These are phyloP conservation scores for Nerophis ophidion DNA, from an alignment of 2,113 vertebrate genomes.

Conservation along the genomic window DNA sequence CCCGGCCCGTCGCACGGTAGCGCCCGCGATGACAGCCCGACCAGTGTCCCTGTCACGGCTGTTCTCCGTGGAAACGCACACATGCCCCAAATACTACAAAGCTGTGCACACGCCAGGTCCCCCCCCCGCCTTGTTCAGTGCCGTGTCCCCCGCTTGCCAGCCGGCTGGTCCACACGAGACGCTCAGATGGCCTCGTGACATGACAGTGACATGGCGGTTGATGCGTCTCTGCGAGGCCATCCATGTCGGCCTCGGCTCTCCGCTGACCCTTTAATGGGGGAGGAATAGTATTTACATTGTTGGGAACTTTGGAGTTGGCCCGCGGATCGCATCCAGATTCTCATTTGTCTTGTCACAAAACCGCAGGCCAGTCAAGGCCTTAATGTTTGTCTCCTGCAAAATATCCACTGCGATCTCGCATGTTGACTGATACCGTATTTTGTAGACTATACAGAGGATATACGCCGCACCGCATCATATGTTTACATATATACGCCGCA, in stretches of 20 bases:
- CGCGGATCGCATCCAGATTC: background rate
- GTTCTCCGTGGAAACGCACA: slow-evolving; percentile 58
- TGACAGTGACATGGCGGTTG: slow-evolving; percentile 62
- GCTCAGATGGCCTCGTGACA: slow-evolving; percentile 63
- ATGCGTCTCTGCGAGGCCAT: slow-evolving; percentile 26
- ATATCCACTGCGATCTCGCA: background rate
- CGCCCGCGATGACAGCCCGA: slow-evolving; percentile 61
- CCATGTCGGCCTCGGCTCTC: slow-evolving; percentile 14
- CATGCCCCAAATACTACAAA: slow-evolving; percentile 35
- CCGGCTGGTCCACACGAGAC: slow-evolving; percentile 44
- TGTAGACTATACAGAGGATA: too few relatives aligned
- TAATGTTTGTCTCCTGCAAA: background rate
- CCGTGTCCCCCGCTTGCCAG: slow-evolving; percentile 33
- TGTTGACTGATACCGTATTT: too few relatives aligned
- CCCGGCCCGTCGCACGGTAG: slow-evolving; percentile 47
- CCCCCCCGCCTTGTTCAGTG: slow-evolving; percentile 39
- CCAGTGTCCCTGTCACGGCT: slow-evolving; percentile 70
- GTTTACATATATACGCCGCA: too few relatives aligned
- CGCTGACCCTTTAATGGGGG: slow-evolving; percentile 23
- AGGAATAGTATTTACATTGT: background rate
- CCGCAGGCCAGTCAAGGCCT: background rate
- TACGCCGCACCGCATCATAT: too few relatives aligned
- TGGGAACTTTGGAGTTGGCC: background rate
- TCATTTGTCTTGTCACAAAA: background rate
- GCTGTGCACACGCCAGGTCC: slow-evolving; percentile 12